A percentile compares a stretch with the other conserved stretches of the same genome.
Evolutionary conservation across 2,113 vertebrate species (phyloP).

Genomic region (Hippocampus guttulatus): DNA sequence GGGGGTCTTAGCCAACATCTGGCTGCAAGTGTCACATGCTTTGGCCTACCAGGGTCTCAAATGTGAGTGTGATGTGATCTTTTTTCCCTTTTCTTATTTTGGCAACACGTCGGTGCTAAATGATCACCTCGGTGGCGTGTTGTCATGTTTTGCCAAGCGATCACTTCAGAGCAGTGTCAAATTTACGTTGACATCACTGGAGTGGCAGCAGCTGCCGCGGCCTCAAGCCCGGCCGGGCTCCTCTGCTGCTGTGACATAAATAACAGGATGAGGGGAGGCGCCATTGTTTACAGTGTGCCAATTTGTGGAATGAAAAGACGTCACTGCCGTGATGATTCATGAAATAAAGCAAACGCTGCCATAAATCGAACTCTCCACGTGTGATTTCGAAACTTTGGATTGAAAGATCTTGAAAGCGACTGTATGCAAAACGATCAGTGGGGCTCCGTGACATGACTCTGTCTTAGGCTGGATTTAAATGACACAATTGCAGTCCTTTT

Average conservation of each 20-base stretch:
- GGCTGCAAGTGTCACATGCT: slow-evolving; percentile 13
- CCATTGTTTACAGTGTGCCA: not conserved
- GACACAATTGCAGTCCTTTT: not conserved
- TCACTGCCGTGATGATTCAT: not conserved
- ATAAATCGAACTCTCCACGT: not conserved
- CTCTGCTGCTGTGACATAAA: slow-evolving; percentile 25
- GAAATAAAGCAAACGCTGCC: not conserved
- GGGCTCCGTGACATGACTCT: not conserved
- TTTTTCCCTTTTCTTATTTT: slow-evolving; percentile 2
- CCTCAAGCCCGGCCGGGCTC: slow-evolving; percentile 11
- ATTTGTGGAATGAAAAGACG: not conserved
- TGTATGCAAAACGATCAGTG: not conserved
- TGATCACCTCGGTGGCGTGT: slow-evolving; percentile 27
- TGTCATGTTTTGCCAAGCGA: slow-evolving; percentile 8
- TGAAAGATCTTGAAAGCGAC: not conserved
- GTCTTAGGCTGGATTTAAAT: too few species aligned
- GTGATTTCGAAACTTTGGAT: not conserved
- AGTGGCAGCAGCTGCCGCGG: slow-evolving; percentile 36
- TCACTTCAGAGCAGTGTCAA: slow-evolving; percentile 38
- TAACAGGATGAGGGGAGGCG: slow-evolving; percentile 12
- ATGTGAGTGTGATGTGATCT: slow-evolving; percentile 4
- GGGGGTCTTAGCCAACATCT: slow-evolving; percentile 37
- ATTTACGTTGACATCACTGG: slow-evolving; percentile 26
- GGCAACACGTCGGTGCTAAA: slow-evolving; percentile 25
- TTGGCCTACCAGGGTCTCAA: not conserved